Conservation (phyloP, 2,888 invertebrate species). For the Eupithecia centaureata region DNA sequence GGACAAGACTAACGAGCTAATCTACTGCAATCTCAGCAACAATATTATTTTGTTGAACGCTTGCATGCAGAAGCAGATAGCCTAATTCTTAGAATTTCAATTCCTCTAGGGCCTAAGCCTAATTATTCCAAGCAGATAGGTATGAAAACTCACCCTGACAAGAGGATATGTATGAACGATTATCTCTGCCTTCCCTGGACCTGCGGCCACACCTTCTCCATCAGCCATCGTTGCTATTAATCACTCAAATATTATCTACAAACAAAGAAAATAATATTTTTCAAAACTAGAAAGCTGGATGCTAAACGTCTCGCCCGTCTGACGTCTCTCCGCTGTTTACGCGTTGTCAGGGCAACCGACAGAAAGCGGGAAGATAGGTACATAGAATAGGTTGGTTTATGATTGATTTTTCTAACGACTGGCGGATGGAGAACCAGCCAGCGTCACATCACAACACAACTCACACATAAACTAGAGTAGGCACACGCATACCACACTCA, state of each 20-base stretch:
- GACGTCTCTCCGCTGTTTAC: conserved; percentile 78
- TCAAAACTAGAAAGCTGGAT: conserved; percentile 46
- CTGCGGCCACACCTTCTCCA: conserved; percentile 61
- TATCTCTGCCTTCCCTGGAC: conserved; percentile 84
- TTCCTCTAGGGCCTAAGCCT: too few species aligned
- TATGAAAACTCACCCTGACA: conserved; percentile 86
- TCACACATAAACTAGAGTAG: background rate
- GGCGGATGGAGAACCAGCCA: background rate
- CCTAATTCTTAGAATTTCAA: too few species aligned
- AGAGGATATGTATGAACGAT: conserved; percentile 92
- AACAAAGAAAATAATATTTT: conserved; percentile 30
- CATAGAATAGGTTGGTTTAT: too few species aligned
- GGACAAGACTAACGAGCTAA: background rate
- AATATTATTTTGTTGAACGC: conserved; percentile 3
- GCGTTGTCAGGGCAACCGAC: conserved; percentile 79
- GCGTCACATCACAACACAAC: background rate
- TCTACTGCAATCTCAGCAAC: background rate
- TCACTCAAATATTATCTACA: conserved; percentile 18
- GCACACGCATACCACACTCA: too few species aligned
- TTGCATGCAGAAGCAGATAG: too few species aligned
- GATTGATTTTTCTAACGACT: conserved; percentile 78
- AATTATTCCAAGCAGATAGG: background rate
- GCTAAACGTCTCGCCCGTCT: conserved; percentile 58
- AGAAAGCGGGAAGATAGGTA: conserved; percentile 74
- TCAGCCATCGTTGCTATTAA: conserved; percentile 64